Conservation (phyloP, 2,888 invertebrate genomes). For the Physocephala rufipes region DNA sequence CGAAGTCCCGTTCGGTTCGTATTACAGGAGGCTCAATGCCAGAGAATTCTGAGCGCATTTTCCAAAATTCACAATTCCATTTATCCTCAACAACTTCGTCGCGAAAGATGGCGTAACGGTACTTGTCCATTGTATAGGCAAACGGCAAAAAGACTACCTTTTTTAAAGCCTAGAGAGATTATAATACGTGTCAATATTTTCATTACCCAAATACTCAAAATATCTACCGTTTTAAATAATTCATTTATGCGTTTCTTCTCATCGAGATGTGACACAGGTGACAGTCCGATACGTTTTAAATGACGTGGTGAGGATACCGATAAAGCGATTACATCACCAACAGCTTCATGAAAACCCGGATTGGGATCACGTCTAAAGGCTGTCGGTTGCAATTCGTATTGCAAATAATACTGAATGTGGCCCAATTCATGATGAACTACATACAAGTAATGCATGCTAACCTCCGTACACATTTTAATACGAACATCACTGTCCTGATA, state of each 20-base stretch:
- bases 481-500: conserved; percentile 82
- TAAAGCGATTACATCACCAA: conserved; percentile 76
- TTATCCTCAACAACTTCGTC: conserved; percentile 69
- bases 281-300: conserved; percentile 73
- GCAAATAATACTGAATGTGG: conserved; percentile 75
- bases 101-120: conserved; percentile 76
- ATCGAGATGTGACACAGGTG: conserved; percentile 70
- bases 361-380: conserved; percentile 70
- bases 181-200: conserved; percentile 27
- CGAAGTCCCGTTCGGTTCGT: conserved; percentile 75
- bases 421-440: conserved; percentile 76
- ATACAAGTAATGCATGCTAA: conserved; percentile 69
- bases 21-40: conserved; percentile 74
- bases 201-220: conserved; percentile 11
- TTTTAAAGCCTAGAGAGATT: conserved; percentile 65
- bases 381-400: conserved; percentile 70
- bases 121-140: conserved; percentile 75
- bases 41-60: conserved; percentile 70
- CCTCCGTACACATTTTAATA: conserved; percentile 73
- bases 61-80: conserved; percentile 76
- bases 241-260: conserved; percentile 74
- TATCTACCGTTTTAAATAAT: conserved; percentile 66
- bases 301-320: conserved; percentile 78
- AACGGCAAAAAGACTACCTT: conserved; percentile 78
- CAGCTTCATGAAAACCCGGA: conserved; percentile 76